Evolutionary conservation across 2,113 vertebrate genomes (phyloP).

Genomic region (Ciconia boyciana): DNA sequence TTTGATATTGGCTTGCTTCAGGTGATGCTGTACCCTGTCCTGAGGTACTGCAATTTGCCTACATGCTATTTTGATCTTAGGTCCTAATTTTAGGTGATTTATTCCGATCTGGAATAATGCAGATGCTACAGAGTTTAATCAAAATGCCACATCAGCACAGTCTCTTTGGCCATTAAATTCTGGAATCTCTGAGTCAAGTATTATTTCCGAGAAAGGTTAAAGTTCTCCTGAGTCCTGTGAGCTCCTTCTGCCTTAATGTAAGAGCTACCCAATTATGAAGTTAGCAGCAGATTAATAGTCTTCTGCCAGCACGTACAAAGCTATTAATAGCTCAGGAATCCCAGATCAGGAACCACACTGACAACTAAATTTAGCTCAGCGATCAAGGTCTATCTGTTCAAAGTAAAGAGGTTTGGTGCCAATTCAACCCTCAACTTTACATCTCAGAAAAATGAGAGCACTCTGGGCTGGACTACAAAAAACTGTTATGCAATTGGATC

Average conservation of each 20-base stretch:
- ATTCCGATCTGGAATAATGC: neutral
- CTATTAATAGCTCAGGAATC: constrained; percentile 41
- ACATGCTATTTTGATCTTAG: neutral
- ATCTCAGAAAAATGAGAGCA: neutral
- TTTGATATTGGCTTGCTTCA: neutral
- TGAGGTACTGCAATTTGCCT: neutral
- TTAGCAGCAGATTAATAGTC: neutral
- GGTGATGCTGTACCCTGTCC: neutral
- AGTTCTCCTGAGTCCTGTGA: neutral
- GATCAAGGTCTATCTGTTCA: neutral
- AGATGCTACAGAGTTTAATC: neutral
- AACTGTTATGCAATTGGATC: neutral
- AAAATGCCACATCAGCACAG: neutral
- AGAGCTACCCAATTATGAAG: neutral
- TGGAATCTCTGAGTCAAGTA: neutral
- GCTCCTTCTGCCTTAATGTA: neutral
- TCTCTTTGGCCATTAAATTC: neutral
- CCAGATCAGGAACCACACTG: neutral
- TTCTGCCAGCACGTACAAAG: neutral
- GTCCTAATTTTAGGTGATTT: neutral
- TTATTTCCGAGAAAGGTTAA: neutral
- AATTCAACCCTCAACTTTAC: neutral
- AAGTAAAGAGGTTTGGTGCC: neutral
- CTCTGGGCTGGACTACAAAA: neutral
- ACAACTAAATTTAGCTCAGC: neutral